These are phyloP conservation scores for Bombus pyrosoma DNA, from an alignment of 1,140 invertebrate genomes.

Conservation along the genomic window DNA sequence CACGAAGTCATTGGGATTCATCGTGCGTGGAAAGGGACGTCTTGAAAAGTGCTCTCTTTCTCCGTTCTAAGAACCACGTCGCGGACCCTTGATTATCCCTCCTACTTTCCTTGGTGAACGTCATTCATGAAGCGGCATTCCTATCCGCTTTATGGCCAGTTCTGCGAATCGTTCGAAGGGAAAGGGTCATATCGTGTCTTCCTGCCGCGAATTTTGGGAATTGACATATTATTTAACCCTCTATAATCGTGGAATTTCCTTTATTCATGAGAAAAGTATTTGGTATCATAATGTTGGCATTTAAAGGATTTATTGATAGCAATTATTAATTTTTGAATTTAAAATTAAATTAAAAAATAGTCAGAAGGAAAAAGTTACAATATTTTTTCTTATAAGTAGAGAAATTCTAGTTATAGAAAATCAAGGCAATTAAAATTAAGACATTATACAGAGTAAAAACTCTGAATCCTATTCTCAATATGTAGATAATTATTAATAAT, in stretches of 20 bases:
- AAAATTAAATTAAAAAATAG: neutral
- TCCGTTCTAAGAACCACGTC: conserved; percentile 17
- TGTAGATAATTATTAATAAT: too few species aligned
- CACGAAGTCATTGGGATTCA: conserved; percentile 24
- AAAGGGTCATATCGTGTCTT: neutral
- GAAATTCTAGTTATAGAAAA: neutral
- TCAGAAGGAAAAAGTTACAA: neutral
- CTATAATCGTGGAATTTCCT: too few species aligned
- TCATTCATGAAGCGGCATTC: conserved; percentile 43
- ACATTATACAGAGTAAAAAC: too few species aligned
- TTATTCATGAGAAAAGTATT: neutral
- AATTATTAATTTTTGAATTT: neutral
- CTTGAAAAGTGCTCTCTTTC: conserved; percentile 31
- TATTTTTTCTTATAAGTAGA: neutral
- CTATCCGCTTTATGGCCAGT: conserved; percentile 6
- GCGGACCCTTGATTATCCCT: conserved; percentile 24
- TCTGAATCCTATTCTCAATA: too few species aligned
- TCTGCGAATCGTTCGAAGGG: conserved; percentile 7
- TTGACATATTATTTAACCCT: neutral
- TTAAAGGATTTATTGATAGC: neutral
- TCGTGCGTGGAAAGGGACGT: neutral
- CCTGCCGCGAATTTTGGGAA: neutral
- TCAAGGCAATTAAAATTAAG: too few species aligned
- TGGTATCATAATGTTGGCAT: neutral
- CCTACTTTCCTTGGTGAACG: neutral